Conservation (phyloP, 2,113 vertebrate genomes). For the Gobius niger region DNA sequence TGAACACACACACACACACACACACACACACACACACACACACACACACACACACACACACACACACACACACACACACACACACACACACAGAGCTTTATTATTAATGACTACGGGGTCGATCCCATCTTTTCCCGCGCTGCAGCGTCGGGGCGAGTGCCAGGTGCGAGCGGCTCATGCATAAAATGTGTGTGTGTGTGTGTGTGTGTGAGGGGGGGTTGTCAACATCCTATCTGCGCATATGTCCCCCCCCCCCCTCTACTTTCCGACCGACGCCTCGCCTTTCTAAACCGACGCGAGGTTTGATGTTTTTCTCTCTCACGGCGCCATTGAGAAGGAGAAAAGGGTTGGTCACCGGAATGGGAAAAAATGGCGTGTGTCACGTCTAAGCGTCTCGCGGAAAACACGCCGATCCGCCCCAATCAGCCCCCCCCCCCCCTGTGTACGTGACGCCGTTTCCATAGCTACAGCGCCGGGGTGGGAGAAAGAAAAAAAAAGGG, state of each 20-base stretch:
- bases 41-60: no score
- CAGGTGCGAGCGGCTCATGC: slow-evolving; percentile 6
- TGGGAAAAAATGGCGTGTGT: slow-evolving; percentile 46
- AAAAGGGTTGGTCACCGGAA: slow-evolving; percentile 9
- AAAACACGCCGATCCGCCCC: no score
- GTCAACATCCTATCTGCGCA: neutral
- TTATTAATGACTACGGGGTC: neutral
- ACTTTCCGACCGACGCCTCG: neutral
- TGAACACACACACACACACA: no score
- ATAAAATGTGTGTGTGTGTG: neutral
- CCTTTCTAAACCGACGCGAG: neutral
- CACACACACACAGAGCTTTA: neutral
- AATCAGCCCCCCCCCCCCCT: neutral
- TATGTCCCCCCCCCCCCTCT: no score
- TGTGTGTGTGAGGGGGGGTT: neutral
- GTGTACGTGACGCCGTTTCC: slow-evolving; percentile 35
- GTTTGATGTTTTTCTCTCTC: neutral
- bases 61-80: no score
- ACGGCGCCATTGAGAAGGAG: slow-evolving; percentile 14
- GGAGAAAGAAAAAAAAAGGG: no score
- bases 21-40: no score
- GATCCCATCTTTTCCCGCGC: neutral
- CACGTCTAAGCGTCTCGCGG: no score
- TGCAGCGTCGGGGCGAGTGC: no score
- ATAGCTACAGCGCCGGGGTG: slow-evolving; percentile 47